phyloP scores from a whole-genome alignment of 1,140 invertebrate species.

The Bactericera cockerelli region DNA sequence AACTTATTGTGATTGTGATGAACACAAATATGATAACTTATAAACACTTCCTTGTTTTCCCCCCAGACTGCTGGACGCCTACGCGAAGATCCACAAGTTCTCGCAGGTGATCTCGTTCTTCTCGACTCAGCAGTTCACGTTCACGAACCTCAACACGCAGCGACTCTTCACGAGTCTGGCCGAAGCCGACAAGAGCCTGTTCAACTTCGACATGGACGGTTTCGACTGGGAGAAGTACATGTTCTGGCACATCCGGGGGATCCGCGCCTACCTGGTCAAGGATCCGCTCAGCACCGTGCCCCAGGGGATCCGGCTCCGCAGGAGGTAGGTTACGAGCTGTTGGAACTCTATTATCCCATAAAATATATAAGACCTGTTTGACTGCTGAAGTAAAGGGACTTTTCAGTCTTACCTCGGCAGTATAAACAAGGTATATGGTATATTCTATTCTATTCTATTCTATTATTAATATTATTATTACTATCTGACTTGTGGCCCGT shows the following conservation, averaged over 20 bases:
- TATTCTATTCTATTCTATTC: too few species aligned
- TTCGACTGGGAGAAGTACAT: slow-evolving; percentile 54
- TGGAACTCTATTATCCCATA: background rate
- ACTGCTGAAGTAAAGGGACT: too few species aligned
- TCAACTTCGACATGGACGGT: slow-evolving; percentile 47
- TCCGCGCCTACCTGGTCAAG: slow-evolving; percentile 50
- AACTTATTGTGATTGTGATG: too few species aligned
- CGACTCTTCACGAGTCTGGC: slow-evolving; percentile 38
- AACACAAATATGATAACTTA: too few species aligned
- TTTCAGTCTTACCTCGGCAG: too few species aligned
- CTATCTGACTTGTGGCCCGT: too few species aligned
- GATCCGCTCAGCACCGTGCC: slow-evolving; percentile 39
- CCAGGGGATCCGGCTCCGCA: slow-evolving; percentile 1
- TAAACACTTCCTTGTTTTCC: too few species aligned
- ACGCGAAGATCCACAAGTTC: slow-evolving; percentile 60
- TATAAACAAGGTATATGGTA: too few species aligned
- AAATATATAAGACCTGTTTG: too few species aligned
- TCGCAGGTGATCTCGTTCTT: slow-evolving; percentile 22
- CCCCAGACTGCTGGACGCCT: slow-evolving; percentile 45
- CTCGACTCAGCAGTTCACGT: slow-evolving; percentile 17
- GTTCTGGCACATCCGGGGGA: slow-evolving; percentile 43
- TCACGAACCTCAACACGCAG: slow-evolving; percentile 33
- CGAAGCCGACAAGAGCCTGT: slow-evolving; percentile 40
- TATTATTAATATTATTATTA: too few species aligned
- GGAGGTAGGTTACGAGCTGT: slow-evolving; percentile 14